Evolutionary conservation across 2,888 invertebrate genomes (phyloP), one percentile per base, ranked within the genome.

Genomic region (Leptothorax acervorum): DNA sequence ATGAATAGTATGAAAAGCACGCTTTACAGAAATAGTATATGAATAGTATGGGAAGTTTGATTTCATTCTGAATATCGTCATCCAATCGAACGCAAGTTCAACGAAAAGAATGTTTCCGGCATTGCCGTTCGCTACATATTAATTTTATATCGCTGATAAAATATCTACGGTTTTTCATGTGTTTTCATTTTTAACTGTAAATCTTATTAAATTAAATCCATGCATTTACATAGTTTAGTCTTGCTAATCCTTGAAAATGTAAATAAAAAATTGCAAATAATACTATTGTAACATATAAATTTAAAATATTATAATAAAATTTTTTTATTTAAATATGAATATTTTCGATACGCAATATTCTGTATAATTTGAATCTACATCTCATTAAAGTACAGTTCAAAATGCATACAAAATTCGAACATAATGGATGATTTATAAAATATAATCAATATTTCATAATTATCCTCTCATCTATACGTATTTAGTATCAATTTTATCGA

Each of bases 21-120:
- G 85, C 60, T 82, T 57, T 88, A 76, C 55, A 60, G 62, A 63
- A 63, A 51, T 39, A 18, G 35, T 31, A 55, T 60, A 81, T 12
- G 63, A 28, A 81, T 51, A 55, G 62, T 84, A 81, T 63, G 76
- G 82, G 70, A 87, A 85, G 81, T 83, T 82, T 83, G 66, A 88
- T 87, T 85, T 75, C 78, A 63, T 82, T 48, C n/a, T 48, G 39
- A 28, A 42, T 73, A 82, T 63, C 63, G n/a, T 74, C 65, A 60
- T 42, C 60, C 57, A 57, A 79, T 65, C 28, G 28, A 71, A 57
- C 18, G 66, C 51, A 66, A 73, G 5, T 18, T 60, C 39, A 62
- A 28, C 12, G 48, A 48, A 62, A 81, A 71, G 23, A 71, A 81
- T 48, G 18, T 71, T 79, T 60, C 48, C 18, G 23, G 35, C 0